Percentiles rank a stretch among this genome's conserved stretches.
These are phyloP conservation scores for Brachionus manjavacas DNA, from an alignment of 1,140 invertebrate species.

Conservation along the genomic window DNA sequence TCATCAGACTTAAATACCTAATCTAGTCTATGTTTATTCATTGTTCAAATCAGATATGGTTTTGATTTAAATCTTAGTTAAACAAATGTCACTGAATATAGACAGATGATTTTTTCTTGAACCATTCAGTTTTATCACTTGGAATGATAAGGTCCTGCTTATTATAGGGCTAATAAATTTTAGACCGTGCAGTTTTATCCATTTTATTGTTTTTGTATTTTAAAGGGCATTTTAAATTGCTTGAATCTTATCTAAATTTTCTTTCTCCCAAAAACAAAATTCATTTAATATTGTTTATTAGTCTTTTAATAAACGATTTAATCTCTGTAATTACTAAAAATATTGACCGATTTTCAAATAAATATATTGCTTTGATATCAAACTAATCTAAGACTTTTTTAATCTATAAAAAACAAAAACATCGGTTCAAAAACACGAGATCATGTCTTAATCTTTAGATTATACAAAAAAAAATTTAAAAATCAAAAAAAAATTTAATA, in stretches of 20 bases:
- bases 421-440: not conserved
- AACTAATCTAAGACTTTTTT: not conserved
- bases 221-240: not conserved
- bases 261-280: not conserved
- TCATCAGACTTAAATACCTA: constrained; percentile 31
- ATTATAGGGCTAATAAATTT: not conserved
- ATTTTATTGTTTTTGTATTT: not conserved
- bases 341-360: not conserved
- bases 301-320: constrained; percentile 7
- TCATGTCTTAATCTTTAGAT: not conserved
- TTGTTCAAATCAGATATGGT: not conserved
- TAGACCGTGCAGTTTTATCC: not conserved
- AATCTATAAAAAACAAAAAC: not conserved
- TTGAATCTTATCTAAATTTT: not conserved
- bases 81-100: constrained; percentile 8
- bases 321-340: not conserved
- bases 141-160: not conserved
- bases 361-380: not conserved
- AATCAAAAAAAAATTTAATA: not conserved
- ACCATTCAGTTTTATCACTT: not conserved
- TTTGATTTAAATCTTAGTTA: constrained; percentile 19
- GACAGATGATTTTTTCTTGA: constrained; percentile 1
- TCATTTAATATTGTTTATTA: not conserved
- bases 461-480: not conserved
- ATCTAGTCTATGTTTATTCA: not conserved